These are phyloP conservation scores for Galagoides demidoff DNA, from an alignment of 2,797 vertebrate genomes.

Conservation along the genomic window DNA sequence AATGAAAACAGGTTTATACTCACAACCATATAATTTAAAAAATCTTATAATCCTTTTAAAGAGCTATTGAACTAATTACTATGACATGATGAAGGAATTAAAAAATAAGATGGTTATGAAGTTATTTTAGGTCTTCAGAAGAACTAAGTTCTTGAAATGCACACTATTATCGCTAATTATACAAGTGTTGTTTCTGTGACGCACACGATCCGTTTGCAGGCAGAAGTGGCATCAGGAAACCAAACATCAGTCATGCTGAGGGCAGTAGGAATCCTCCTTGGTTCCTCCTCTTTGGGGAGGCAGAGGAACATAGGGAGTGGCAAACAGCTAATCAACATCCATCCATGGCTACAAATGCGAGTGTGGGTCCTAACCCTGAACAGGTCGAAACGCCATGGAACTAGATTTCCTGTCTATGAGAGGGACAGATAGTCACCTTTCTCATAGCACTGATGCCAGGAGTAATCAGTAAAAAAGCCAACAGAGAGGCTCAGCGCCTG, in stretches of 20 bases:
- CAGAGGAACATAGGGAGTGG: not conserved
- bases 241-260: not conserved
- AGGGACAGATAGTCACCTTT: not conserved
- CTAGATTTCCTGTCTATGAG: not conserved
- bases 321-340: not conserved
- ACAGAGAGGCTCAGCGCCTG: not conserved
- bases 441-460: not conserved
- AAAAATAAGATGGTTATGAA: conserved; percentile 20
- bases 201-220: not conserved
- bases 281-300: not conserved
- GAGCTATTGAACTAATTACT: conserved; percentile 21
- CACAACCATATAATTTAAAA: not conserved
- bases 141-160: conserved; percentile 34
- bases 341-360: not conserved
- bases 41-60: conserved; percentile 45
- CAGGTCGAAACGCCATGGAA: not conserved
- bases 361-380: not conserved
- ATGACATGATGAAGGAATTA: not conserved
- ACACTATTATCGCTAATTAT: not conserved
- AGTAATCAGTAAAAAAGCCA: not conserved
- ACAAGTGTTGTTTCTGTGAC: conserved; percentile 14
- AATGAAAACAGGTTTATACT: conserved; percentile 36
- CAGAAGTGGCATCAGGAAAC: conserved; percentile 31
- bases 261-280: not conserved
- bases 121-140: conserved; percentile 56